Conservation (phyloP, 2,888 invertebrate species). For the Eristalinus sepulchralis region DNA sequence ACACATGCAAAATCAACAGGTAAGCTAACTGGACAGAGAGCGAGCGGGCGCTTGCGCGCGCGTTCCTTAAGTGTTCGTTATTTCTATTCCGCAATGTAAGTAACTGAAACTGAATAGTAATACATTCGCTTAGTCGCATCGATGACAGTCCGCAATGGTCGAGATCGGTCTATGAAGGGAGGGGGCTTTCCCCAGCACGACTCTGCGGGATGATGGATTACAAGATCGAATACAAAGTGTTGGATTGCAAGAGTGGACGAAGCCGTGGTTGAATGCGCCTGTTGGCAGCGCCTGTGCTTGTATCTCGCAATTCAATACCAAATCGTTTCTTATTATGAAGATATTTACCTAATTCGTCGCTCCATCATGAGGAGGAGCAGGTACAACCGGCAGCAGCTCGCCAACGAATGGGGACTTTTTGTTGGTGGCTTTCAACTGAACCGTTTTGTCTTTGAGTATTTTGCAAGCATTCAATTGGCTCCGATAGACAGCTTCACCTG, state of each 20-base stretch:
- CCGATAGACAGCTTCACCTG: background rate
- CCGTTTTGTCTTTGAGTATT: slow-evolving; percentile 7
- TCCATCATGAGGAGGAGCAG: background rate
- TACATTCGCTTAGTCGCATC: background rate
- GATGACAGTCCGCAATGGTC: background rate
- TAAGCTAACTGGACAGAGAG: slow-evolving; percentile 61
- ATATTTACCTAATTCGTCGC: background rate
- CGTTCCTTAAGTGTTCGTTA: background rate
- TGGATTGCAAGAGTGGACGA: background rate
- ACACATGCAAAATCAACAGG: slow-evolving; percentile 78
- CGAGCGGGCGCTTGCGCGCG: too few species aligned
- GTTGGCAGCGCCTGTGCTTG: background rate
- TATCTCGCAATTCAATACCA: background rate
- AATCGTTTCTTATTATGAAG: background rate
- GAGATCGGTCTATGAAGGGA: too few species aligned
- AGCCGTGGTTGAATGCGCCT: background rate
- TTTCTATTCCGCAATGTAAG: background rate
- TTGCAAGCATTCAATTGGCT: slow-evolving; percentile 1
- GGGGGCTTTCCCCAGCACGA: too few species aligned
- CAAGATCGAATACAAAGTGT: background rate
- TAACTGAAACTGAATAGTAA: background rate
- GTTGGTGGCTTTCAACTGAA: background rate
- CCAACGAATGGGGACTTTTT: background rate
- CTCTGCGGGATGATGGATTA: background rate
- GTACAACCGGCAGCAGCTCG: too few species aligned